Conservation (phyloP, 1,140 invertebrate genomes). For the Saccostrea echinata region DNA sequence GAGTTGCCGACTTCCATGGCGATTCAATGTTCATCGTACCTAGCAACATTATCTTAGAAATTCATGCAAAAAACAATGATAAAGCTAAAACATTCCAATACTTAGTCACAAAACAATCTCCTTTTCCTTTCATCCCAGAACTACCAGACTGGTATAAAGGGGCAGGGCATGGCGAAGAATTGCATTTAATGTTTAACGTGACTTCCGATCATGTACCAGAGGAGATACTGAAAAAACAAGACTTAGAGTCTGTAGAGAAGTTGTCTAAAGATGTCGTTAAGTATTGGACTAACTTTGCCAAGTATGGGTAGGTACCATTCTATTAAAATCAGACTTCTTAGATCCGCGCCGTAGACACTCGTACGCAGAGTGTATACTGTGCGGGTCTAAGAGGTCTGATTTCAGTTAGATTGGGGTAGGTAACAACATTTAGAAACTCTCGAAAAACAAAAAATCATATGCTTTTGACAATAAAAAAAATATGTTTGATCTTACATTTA, state of each 20-base stretch:
- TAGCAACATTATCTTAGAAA: conserved; percentile 41
- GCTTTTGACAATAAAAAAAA: no score
- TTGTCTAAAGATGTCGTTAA: not conserved
- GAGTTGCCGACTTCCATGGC: conserved; percentile 56
- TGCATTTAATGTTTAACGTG: conserved; percentile 2
- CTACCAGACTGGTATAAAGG: conserved; percentile 34
- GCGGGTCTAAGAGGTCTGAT: no score
- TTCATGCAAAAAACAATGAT: conserved; percentile 39
- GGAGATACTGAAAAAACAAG: not conserved
- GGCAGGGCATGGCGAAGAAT: not conserved
- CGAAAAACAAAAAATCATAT: no score
- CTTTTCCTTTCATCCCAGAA: conserved; percentile 12
- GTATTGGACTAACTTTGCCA: conserved; percentile 50
- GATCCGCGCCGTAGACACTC: no score
- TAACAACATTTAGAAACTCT: not conserved
- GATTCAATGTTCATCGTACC: conserved; percentile 60
- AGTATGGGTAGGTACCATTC: not conserved
- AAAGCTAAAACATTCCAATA: conserved; percentile 42
- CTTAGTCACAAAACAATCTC: not conserved
- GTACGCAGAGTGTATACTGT: no score
- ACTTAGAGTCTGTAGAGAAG: not conserved
- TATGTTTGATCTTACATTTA: not conserved
- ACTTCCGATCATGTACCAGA: not conserved
- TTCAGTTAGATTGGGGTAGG: not conserved
- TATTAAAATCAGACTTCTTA: no score